phyloP scores from a whole-genome alignment of 2,113 vertebrate genomes.

The Toxostoma redivivum region DNA sequence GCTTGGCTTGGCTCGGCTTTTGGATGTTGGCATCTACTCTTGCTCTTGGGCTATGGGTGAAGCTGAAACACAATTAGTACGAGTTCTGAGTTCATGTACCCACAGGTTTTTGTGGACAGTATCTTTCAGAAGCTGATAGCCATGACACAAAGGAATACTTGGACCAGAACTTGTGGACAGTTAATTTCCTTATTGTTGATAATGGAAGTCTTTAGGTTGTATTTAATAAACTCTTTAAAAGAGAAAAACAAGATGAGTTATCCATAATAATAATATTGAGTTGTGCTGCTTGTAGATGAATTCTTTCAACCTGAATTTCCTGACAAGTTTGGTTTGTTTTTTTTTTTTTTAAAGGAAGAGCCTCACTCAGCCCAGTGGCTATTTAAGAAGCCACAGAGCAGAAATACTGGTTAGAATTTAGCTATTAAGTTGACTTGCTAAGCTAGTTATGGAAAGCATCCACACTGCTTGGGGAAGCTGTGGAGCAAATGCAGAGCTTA shows the following conservation, averaged over 20 bases:
- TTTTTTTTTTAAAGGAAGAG: neutral
- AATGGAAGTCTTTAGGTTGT: neutral
- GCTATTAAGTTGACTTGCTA: neutral
- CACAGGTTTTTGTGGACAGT: fast-evolving
- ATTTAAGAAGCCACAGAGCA: neutral
- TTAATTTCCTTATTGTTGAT: neutral
- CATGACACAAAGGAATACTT: neutral
- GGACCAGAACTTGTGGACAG: fast-evolving
- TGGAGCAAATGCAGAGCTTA: neutral
- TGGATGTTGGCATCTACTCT: fast-evolving
- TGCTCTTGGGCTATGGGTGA: neutral
- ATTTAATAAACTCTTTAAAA: neutral
- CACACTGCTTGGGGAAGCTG: neutral
- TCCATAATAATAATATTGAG: neutral
- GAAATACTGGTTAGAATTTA: neutral
- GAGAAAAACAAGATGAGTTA: neutral
- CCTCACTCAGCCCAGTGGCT: neutral
- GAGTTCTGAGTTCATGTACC: neutral
- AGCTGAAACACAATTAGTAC: neutral
- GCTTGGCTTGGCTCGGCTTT: neutral
- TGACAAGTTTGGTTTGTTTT: neutral
- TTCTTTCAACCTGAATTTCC: neutral
- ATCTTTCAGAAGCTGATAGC: neutral
- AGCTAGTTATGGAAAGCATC: neutral
- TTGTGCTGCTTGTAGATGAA: neutral